Base-by-base conservation (phyloP, 2,888 invertebrate species). In the Aporophyla lueneburgensis region DNA sequence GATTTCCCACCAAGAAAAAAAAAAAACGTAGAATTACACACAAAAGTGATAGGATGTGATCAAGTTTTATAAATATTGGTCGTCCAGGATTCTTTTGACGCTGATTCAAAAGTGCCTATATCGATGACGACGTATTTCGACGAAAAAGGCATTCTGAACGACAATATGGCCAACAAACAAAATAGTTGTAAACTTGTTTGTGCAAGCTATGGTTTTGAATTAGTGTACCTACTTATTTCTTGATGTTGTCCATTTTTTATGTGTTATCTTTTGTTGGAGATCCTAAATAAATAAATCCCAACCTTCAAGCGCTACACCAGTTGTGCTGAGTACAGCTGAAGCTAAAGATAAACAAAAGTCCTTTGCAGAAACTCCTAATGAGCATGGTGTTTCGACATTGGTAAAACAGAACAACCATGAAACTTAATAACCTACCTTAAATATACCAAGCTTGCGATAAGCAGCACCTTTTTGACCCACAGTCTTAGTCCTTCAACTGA, bases 71-170 rank as follows among this genome's bases (percentile, higher is more conserved):
- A 40, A 46, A 33, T 49, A 27, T 53, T 33, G 1, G 6, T 12
- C 21, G 40, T 19, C 21, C 21, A 51, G 16, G 58, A 33, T 69
- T 43, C 1, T 24, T 33, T 58, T 0, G 12, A 33, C 14, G 27
- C 14, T 51, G 27, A 71, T 43, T 76, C 56, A 74, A 53, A 59
- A 10, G 7, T 54, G n/a, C 14, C n/a, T 9, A 74, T 33, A 51
- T 5, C 7, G 5, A 59, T 43, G n/a, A 21, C 33, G 33, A 16
- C 12, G 46, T 65, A 33, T 59, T 43, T 46, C 40, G 24, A 27
- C n/a, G 27, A 27, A 43, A 61, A 27, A 19, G 21, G 12, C 12
- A 46, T 21, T 58, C 24, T 10, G 19, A 43, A 21, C 33, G n/a
- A 49, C 12, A 27, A 54, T 16, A 53, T 21, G 12, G 7, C 43